These are phyloP conservation scores for Formicarius rufipectus DNA, from an alignment of 2,113 vertebrate genomes.

Conservation along the genomic window DNA sequence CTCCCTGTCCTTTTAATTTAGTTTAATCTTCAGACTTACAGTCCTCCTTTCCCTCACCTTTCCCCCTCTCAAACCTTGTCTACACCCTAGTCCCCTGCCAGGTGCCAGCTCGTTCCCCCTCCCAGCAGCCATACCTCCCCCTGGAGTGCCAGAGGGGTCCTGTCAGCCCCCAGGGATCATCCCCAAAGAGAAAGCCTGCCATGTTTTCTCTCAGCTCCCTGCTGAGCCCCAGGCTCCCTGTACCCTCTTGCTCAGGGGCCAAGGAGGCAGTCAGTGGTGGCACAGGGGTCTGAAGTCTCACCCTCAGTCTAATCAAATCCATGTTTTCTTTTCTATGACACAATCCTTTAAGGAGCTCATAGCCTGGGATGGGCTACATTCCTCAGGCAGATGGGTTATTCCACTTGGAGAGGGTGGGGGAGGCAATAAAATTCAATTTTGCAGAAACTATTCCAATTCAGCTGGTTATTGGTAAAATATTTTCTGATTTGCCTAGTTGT, in stretches of 20 bases:
- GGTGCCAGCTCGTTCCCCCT: background rate
- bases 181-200: background rate
- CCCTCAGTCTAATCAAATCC: background rate
- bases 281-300: background rate
- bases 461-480: background rate
- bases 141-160: fast-evolving
- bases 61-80: fast-evolving
- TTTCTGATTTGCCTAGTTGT: background rate
- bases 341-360: background rate
- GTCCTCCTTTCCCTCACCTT: background rate
- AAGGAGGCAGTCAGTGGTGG: background rate
- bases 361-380: background rate
- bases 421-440: background rate
- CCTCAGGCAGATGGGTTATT: background rate
- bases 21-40: background rate
- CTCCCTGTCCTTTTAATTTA: background rate
- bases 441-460: background rate
- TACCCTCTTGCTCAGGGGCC: background rate
- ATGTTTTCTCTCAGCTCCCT: fast-evolving
- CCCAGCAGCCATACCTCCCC: fast-evolving
- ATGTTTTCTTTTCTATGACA: background rate
- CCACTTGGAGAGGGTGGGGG: background rate
- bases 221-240: background rate
- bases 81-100: fast-evolving
- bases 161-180: fast-evolving